Evolutionary conservation across 2,113 vertebrate genomes (phyloP), one percentile per base, ranked within the genome.

Genomic region (Oreotrochilus melanogaster): DNA sequence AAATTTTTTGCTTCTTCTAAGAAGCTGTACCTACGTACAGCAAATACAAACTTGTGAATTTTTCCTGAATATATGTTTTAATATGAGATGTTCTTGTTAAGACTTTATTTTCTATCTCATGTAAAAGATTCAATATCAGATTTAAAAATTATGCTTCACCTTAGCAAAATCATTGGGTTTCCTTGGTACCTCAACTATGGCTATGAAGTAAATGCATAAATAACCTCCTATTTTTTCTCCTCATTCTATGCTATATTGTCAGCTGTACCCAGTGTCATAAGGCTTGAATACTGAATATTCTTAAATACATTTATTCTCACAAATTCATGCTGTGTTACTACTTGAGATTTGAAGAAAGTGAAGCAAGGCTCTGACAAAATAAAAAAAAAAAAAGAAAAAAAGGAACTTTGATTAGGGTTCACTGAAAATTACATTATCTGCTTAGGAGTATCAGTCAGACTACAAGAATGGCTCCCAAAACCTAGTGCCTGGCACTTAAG

Each of bases 401-500:
- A 37, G 9, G 24, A 82, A 47, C 6, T 22, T 51, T 45, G 17
- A 19, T 35, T 35, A 21, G 1, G 1, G 3, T 50, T 83, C 35
- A 24, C 13, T 35, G 62, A 84, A 89, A 93, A 60, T 31, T 43
- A 7, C 13, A 33, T 65, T 15, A 43, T 13, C 22, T 43, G 13
- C 9, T 73, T 51, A 16, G 17, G 22, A 56, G 25, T 11, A 22
- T 61, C 43, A 66, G 4, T 24, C 43, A 83, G 24, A 9, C 7
- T 7, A 2, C 7, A 87, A 37, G 45, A 84, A 80, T 16, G 22
- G 37, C 79, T 11, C 12, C 2, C 35, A n/a, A 37, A 85, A 66
- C 1, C 1, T 33, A 27, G 14, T 19, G 11, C 27, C 33, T 64
- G 30, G 31, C 15, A 43, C 17, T 8, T 39, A 0, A 0, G 1